Percentiles rank a stretch among this genome's conserved stretches.
Conservation (phyloP, 2,797 vertebrate genomes). For the Nannoperca obscura region DNA sequence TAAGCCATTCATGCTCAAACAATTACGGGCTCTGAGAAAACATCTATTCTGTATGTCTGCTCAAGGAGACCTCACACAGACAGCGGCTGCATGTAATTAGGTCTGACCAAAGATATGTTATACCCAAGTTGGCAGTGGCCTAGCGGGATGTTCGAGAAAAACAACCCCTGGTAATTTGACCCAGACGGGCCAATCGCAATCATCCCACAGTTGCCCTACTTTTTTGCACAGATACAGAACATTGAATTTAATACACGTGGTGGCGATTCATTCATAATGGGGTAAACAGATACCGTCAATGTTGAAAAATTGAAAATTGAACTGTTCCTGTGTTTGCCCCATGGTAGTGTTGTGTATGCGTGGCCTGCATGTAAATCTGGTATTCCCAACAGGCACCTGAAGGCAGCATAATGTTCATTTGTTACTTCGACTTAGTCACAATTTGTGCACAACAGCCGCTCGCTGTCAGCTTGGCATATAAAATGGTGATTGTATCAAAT, state of each 20-base stretch:
- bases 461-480: constrained; percentile 34
- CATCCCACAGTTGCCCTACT: neutral
- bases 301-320: neutral
- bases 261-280: neutral
- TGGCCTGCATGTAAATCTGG: constrained; percentile 14
- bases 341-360: neutral
- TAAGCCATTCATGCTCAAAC: constrained; percentile 67
- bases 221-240: constrained; percentile 11
- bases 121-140: neutral
- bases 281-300: neutral
- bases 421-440: constrained; percentile 6
- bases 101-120: constrained; percentile 40
- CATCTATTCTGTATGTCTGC: constrained; percentile 34
- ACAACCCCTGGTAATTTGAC: constrained; percentile 46
- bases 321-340: neutral
- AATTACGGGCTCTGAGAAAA: constrained; percentile 53
- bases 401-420: constrained; percentile 34
- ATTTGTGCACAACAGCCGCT: constrained; percentile 27
- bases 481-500: constrained; percentile 44
- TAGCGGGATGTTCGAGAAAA: constrained; percentile 23
- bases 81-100: constrained; percentile 40
- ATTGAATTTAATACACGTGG: neutral
- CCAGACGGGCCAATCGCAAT: constrained; percentile 6
- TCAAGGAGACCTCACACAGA: constrained; percentile 44
- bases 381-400: constrained; percentile 36